These are phyloP conservation scores for Tipula helvola DNA, from an alignment of 2,888 invertebrate species.

Conservation along the genomic window DNA sequence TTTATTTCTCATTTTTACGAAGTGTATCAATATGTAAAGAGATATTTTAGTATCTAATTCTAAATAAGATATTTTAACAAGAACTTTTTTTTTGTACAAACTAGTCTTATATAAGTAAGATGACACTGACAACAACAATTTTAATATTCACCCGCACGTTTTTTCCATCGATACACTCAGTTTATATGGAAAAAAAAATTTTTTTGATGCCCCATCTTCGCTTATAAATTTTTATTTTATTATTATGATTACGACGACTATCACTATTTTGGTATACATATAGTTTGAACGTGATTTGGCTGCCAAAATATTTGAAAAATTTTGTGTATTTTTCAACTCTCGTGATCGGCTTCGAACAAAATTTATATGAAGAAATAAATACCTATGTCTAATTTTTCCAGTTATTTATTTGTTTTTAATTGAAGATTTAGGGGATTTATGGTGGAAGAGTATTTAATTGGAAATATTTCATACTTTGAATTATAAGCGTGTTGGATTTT, in stretches of 20 bases:
- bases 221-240: not conserved
- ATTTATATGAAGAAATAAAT: not conserved
- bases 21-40: not conserved
- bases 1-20: not conserved
- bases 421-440: too few species aligned
- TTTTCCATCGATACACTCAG: not conserved
- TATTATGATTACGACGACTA: not conserved
- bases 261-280: not conserved
- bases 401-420: too few species aligned
- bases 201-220: not conserved
- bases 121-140: not conserved
- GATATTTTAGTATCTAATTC: not conserved
- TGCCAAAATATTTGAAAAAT: not conserved
- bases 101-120: not conserved
- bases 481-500: too few species aligned
- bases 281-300: not conserved
- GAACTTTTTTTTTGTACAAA: not conserved
- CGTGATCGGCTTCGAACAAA: not conserved
- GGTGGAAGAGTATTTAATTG: too few species aligned
- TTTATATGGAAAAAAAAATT: not conserved
- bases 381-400: not conserved
- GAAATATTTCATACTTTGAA: too few species aligned
- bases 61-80: not conserved
- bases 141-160: not conserved
- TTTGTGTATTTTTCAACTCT: not conserved